Evolutionary conservation across 2,797 vertebrate genomes (phyloP), one percentile per base, ranked within the genome.

Genomic region (Karalla daura): DNA sequence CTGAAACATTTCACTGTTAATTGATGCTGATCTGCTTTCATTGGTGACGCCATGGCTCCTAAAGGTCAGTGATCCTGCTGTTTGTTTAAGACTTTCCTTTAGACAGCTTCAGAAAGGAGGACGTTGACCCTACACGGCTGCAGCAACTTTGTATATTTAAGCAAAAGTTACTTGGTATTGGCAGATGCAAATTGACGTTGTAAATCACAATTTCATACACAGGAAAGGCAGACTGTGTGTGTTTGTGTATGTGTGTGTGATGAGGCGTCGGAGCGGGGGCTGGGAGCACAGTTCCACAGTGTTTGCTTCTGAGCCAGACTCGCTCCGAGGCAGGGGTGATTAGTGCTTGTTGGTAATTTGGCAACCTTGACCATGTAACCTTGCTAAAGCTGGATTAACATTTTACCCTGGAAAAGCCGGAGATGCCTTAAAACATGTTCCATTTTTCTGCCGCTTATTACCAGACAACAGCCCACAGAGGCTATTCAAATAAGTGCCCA

Each of bases 281-380:
- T 79, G 80, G 76, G 78, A 84, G 86, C 82, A 43, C 39, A 36
- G 82, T 87, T 89, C 77, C 78, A 78, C 82, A 76, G 55, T 65
- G 79, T 81, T 85, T 83, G 84, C 85, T 88, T 84, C 82, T 62
- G 81, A 89, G 84, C 88, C 87, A 91, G 84, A 85, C 86, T 84
- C 13, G 87, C 93, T 91, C 65, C 67, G 7, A 91, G 89, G 91
- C 87, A 81, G 52, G 74, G 80, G 86, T 91, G 89, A 93, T 92
- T 91, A 92, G 89, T 86, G 87, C 86, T 83, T 59, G 81, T 86
- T 68, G 79, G 89, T 92, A 92, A 91, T 91, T 92, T 92, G 91
- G 90, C 90, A 92, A 92, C 91, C 91, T 93, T 92, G 89, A 89
- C 86, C 88, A 87, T 66, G 76, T 89, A 90, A 93, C 92, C 89